Evolutionary conservation across 2,797 vertebrate species (phyloP).

Genomic region (Crax fasciolata): DNA sequence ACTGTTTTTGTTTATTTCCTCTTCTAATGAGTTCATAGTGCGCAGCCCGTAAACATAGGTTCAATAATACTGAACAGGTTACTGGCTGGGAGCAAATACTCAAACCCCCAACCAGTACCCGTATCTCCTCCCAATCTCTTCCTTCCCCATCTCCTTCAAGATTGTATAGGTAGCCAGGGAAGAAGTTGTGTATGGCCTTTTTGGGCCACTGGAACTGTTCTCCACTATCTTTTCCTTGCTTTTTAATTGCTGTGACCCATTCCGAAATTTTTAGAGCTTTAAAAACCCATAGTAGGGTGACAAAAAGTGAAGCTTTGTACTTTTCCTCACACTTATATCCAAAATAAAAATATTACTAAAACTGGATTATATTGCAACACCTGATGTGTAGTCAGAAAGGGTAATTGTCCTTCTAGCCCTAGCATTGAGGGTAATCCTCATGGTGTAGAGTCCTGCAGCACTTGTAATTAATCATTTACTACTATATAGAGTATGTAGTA

Average conservation of each 20-base stretch:
- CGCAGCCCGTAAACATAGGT: background rate
- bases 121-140: background rate
- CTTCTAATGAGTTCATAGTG: background rate
- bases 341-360: background rate
- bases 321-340: background rate
- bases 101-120: background rate
- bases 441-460: background rate
- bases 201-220: background rate
- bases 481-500: background rate
- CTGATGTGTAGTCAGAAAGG: background rate
- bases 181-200: background rate
- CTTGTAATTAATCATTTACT: background rate
- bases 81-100: no score
- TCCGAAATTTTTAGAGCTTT: background rate
- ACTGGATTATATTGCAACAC: background rate
- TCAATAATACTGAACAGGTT: background rate
- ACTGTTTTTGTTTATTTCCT: background rate
- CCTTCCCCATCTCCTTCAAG: background rate
- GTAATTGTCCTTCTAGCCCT: background rate
- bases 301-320: background rate
- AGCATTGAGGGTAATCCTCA: background rate
- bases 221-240: background rate
- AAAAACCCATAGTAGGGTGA: background rate
- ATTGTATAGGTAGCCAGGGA: background rate
- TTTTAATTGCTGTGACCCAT: background rate